phyloP scores from a whole-genome alignment of 2,888 invertebrate genomes.

The Lasioglossum malachurum region DNA sequence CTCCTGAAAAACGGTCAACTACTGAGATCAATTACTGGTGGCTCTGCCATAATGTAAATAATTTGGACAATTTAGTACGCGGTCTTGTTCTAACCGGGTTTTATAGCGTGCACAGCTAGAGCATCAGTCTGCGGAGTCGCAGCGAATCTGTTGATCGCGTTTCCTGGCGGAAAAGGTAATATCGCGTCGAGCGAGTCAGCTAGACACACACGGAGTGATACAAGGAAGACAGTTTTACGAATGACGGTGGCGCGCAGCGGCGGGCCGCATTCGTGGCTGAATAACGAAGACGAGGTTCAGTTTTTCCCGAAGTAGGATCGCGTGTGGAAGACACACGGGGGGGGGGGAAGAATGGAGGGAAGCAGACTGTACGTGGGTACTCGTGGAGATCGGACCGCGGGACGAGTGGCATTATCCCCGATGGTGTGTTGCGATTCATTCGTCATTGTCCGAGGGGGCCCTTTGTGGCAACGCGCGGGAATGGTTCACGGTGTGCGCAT shows the following conservation, averaged over 20 bases:
- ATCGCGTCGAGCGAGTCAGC: neutral
- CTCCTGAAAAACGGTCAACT: no score
- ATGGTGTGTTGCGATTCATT: conserved; percentile 63
- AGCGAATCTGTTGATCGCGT: neutral
- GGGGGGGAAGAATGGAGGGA: conserved; percentile 34
- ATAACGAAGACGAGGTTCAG: conserved; percentile 26
- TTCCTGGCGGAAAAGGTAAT: neutral
- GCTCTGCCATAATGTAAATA: no score
- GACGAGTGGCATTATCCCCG: conserved; percentile 63
- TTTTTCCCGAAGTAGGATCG: conserved; percentile 37
- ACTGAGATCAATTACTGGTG: no score
- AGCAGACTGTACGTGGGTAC: conserved; percentile 34
- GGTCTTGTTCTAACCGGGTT: no score
- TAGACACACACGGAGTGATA: neutral
- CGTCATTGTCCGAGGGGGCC: conserved; percentile 66
- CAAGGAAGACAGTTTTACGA: neutral
- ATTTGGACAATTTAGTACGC: no score
- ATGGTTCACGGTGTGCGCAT: conserved; percentile 45
- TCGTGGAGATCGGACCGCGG: conserved; percentile 38
- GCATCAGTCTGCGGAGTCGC: neutral
- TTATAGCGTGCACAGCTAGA: neutral
- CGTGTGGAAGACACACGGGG: conserved; percentile 22
- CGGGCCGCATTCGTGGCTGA: neutral
- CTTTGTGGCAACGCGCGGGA: conserved; percentile 62
- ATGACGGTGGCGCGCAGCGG: neutral